A percentile compares a stretch with the other conserved stretches of the same genome.
phyloP scores from a whole-genome alignment of 2,113 vertebrate species.

The Diadophis punctatus region DNA sequence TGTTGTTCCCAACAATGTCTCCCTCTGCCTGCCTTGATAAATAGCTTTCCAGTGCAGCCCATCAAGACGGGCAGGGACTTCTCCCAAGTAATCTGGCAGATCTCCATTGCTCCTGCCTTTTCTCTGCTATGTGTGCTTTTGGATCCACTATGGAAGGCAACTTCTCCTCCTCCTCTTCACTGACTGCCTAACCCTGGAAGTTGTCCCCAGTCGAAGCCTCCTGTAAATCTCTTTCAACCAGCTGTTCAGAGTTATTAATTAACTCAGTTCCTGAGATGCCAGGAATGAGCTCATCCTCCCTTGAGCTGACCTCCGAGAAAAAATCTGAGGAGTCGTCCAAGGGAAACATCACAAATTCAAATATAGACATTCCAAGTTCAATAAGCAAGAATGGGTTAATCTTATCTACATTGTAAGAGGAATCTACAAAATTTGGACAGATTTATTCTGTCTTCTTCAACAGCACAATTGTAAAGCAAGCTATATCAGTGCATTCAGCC shows the following conservation, averaged over 20 bases:
- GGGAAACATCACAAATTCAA: neutral
- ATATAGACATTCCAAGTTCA: neutral
- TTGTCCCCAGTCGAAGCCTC: neutral
- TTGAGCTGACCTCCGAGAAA: neutral
- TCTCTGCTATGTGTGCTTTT: neutral
- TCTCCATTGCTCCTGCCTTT: neutral
- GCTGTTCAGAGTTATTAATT: neutral
- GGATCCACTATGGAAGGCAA: neutral
- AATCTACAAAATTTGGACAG: neutral
- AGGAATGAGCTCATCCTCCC: neutral
- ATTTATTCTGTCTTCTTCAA: neutral
- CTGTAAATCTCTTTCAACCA: neutral
- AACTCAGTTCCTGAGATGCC: neutral
- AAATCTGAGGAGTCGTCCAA: neutral
- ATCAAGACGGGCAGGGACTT: neutral
- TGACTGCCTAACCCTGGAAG: neutral
- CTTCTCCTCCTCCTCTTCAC: neutral
- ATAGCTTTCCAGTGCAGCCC: neutral
- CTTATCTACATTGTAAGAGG: neutral
- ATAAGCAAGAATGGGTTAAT: neutral
- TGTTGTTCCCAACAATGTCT: neutral
- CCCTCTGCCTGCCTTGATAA: neutral
- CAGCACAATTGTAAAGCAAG: neutral
- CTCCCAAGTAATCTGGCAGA: neutral
- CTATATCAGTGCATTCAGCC: neutral